Evolutionary conservation across 2,113 vertebrate species (phyloP).

Genomic region (cattle (Bos taurus)): ARS-UCD2.0 NC_037329.1:6947501-6948000

Average conservation of each 20-base stretch:
- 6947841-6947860: not conserved
- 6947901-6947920: not conserved
- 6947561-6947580: not conserved
- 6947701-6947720: too few relatives aligned
- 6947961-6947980: not conserved
- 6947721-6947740: not conserved
- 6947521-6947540: not conserved
- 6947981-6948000: not conserved
- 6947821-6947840: not conserved
- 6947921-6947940: not conserved
- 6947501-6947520: not conserved
- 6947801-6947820: not conserved
- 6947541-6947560: not conserved
- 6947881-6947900: not conserved
- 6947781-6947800: not conserved
- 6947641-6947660: too few relatives aligned
- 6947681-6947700: too few relatives aligned
- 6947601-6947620: too few relatives aligned
- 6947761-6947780: not conserved
- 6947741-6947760: not conserved
- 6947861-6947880: not conserved
- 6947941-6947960: not conserved
- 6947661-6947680: too few relatives aligned
- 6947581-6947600: not conserved
- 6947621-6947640: too few relatives aligned